Conservation (phyloP, 2,888 invertebrate genomes). For the Scotopteryx bipunctaria region DNA sequence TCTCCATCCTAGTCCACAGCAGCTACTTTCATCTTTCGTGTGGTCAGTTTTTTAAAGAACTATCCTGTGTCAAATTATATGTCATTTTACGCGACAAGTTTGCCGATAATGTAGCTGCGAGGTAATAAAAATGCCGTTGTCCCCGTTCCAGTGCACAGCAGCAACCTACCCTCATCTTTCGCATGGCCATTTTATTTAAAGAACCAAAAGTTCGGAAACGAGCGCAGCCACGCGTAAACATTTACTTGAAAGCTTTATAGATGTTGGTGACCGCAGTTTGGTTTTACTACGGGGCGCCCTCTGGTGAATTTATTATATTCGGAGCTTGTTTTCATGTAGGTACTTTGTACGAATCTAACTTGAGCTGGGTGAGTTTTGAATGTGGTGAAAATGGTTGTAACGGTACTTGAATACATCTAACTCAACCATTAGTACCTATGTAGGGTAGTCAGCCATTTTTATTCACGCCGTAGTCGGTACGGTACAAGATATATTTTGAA, state of each 20-base stretch:
- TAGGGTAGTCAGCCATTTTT: too few relatives aligned
- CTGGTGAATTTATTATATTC: conserved; percentile 46
- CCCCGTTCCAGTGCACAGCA: conserved; percentile 40
- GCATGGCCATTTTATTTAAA: conserved; percentile 67
- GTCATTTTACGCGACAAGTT: too few relatives aligned
- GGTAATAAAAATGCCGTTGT: conserved; percentile 43
- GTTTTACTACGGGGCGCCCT: conserved; percentile 54
- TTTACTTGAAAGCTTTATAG: conserved; percentile 77
- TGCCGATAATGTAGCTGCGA: too few relatives aligned
- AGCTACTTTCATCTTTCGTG: too few relatives aligned
- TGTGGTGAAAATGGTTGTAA: neutral
- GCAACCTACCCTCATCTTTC: conserved; percentile 54
- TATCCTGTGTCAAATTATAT: too few relatives aligned
- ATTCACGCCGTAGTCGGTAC: too few relatives aligned
- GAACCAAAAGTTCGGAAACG: conserved; percentile 62
- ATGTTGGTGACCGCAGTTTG: conserved; percentile 71
- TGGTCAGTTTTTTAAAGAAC: too few relatives aligned
- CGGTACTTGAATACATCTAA: neutral
- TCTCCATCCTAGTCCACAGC: too few relatives aligned
- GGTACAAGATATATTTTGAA: too few relatives aligned
- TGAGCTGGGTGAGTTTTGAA: neutral
- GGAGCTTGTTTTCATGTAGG: conserved; percentile 39
- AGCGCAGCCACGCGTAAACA: conserved; percentile 70
- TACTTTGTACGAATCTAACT: conserved; percentile 10
- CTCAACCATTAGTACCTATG: neutral